Conservation (phyloP, 2,797 vertebrate species). For the Xenentodon cancila region DNA sequence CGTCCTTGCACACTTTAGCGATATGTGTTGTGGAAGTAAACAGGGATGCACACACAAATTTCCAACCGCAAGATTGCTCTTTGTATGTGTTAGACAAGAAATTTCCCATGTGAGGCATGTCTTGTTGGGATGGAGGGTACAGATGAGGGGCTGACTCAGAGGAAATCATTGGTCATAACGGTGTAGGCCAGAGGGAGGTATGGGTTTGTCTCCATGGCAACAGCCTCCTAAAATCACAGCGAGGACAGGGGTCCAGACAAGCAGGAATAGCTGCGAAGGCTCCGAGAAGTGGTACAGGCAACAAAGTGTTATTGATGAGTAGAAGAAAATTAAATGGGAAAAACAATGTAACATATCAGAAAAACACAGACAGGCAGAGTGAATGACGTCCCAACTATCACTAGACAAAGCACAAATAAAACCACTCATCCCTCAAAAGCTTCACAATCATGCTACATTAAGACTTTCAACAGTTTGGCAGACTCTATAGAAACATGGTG, state of each 20-base stretch:
- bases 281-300: background rate
- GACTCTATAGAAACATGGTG: background rate
- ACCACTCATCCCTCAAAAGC: background rate
- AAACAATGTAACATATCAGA: background rate
- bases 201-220: slow-evolving; percentile 55
- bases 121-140: slow-evolving; percentile 51
- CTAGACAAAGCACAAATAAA: background rate
- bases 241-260: slow-evolving; percentile 25
- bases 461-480: slow-evolving; percentile 19
- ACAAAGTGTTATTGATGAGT: background rate
- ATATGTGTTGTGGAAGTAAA: slow-evolving; percentile 43
- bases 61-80: slow-evolving; percentile 40
- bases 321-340: background rate
- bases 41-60: slow-evolving; percentile 29
- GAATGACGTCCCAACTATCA: background rate
- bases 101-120: slow-evolving; percentile 53
- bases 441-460: slow-evolving; percentile 3
- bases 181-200: slow-evolving; percentile 18
- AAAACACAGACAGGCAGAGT: background rate
- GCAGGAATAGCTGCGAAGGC: slow-evolving; percentile 20
- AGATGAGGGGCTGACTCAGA: slow-evolving; percentile 63
- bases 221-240: slow-evolving; percentile 30
- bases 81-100: slow-evolving; percentile 45
- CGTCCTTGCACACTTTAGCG: slow-evolving; percentile 40
- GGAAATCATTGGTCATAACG: slow-evolving; percentile 57